These are phyloP conservation scores for Oreochromis grahami DNA, from an alignment of 2,797 vertebrate species.

Conservation along the genomic window DNA sequence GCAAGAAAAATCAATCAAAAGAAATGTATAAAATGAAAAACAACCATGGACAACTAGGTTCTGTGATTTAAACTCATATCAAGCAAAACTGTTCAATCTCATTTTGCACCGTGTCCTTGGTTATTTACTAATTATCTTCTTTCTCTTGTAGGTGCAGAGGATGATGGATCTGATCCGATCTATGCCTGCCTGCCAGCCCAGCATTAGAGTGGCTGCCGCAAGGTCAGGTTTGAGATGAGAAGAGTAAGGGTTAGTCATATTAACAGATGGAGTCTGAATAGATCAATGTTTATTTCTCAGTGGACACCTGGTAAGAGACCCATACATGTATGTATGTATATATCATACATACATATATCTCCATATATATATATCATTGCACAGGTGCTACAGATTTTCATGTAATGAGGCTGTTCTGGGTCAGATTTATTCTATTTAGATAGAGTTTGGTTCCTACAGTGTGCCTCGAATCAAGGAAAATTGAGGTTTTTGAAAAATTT, in stretches of 20 bases:
- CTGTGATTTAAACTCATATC: neutral
- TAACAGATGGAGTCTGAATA: neutral
- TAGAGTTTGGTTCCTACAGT: neutral
- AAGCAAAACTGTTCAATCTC: neutral
- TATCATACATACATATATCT: no score
- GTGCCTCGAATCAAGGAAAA: neutral
- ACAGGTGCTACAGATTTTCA: neutral
- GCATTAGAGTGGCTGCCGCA: neutral
- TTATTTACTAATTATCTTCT: neutral
- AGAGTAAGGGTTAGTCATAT: neutral
- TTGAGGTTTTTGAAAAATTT: neutral
- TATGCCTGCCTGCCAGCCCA: conserved; percentile 7
- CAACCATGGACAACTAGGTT: neutral
- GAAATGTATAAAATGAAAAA: neutral
- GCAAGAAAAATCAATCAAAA: neutral
- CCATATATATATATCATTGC: neutral
- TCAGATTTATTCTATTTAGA: neutral
- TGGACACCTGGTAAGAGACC: neutral
- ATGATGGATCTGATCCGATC: neutral
- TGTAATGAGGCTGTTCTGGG: neutral
- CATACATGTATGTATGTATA: neutral
- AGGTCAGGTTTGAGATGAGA: neutral
- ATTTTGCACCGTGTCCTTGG: neutral
- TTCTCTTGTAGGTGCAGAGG: neutral
- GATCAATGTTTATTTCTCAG: neutral